phyloP scores from a whole-genome alignment of 2,888 invertebrate species.

The Hermaeophaga mercurialis region DNA sequence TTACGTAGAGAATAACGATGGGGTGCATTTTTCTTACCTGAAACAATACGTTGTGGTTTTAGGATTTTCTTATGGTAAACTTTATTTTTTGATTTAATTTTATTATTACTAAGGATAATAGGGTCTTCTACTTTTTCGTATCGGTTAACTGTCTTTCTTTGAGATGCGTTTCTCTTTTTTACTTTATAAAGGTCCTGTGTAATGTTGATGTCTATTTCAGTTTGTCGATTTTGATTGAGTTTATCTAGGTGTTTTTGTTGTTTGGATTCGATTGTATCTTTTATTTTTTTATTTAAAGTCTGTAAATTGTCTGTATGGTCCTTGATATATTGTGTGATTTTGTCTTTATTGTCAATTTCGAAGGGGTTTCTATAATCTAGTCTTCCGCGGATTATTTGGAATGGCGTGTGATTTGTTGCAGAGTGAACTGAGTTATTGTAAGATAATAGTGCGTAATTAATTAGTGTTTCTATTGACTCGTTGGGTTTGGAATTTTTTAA shows the following conservation, averaged over 20 bases:
- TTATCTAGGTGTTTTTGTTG: slow-evolving; percentile 1
- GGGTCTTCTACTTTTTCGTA: background rate
- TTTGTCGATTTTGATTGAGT: slow-evolving; percentile 1
- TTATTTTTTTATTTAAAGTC: slow-evolving; percentile 1
- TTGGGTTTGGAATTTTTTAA: slow-evolving; percentile 7
- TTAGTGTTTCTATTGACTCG: background rate
- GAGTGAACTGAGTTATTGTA: slow-evolving; percentile 22
- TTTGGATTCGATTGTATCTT: background rate
- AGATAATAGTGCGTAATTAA: slow-evolving; percentile 13
- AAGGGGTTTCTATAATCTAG: slow-evolving; percentile 9
- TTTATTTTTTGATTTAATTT: slow-evolving; percentile 8
- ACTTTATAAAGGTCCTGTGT: background rate
- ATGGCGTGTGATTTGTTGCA: slow-evolving; percentile 6
- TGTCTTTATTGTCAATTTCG: slow-evolving; percentile 2
- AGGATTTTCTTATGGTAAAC: too few species aligned
- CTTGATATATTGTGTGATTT: too few species aligned
- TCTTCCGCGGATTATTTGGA: slow-evolving; percentile 16
- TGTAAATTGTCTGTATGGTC: too few species aligned
- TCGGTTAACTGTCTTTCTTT: background rate
- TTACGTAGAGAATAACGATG: slow-evolving; percentile 6
- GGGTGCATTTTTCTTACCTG: slow-evolving; percentile 2
- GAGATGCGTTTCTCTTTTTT: background rate
- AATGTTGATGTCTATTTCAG: background rate
- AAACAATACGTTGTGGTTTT: slow-evolving; percentile 17
- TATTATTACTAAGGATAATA: background rate